phyloP scores from a whole-genome alignment of 2,888 invertebrate genomes.

The Thereva unica region DNA sequence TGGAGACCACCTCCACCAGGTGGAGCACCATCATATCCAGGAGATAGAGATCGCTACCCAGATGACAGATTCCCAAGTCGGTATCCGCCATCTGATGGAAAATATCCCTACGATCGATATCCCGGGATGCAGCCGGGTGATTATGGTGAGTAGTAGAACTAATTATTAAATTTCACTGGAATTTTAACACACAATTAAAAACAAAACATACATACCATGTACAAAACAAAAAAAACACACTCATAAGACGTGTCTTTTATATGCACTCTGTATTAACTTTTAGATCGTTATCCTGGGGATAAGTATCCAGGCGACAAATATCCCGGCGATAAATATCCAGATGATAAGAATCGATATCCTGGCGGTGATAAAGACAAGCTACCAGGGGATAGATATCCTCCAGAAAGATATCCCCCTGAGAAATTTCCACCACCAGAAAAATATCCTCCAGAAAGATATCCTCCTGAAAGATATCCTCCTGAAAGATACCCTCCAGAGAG shows the following conservation, averaged over 20 bases:
- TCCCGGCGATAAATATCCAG: conserved; percentile 51
- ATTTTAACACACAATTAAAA: conserved; percentile 11
- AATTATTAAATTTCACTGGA: not conserved
- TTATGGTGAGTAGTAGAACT: conserved; percentile 38
- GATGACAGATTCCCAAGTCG: conserved; percentile 54
- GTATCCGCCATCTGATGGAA: conserved; percentile 51
- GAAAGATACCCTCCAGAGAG: conserved; percentile 46
- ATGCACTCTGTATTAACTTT: conserved; percentile 37
- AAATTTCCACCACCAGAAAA: conserved; percentile 52
- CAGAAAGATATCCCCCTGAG: conserved; percentile 56
- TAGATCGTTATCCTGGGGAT: conserved; percentile 53
- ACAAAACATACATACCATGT: conserved; percentile 1
- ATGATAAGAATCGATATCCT: conserved; percentile 46
- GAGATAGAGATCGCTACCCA: conserved; percentile 59
- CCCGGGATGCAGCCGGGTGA: conserved; percentile 29
- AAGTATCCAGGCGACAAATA: conserved; percentile 51
- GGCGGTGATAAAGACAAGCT: conserved; percentile 61
- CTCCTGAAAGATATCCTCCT: conserved; percentile 44
- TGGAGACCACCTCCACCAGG: conserved; percentile 49
- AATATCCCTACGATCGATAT: conserved; percentile 53
- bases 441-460: conserved; percentile 56
- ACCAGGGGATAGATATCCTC: conserved; percentile 60
- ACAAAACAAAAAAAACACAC: conserved; percentile 36
- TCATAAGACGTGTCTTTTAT: conserved; percentile 38
- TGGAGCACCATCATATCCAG: conserved; percentile 8